Conservation (phyloP, 2,797 vertebrate species). For the Podargus strigoides region DNA sequence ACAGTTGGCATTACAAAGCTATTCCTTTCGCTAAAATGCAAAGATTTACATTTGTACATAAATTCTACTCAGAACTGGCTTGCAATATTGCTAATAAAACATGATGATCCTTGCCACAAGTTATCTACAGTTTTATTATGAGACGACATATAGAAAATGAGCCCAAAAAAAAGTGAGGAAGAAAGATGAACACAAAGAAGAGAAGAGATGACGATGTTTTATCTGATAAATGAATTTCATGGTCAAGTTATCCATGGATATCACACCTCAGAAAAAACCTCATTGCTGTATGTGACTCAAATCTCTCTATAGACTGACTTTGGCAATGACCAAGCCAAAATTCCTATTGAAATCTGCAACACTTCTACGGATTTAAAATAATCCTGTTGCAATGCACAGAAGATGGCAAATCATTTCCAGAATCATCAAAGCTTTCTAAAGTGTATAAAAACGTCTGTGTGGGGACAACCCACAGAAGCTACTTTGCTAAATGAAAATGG, state of each 20-base stretch:
- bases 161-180: neutral
- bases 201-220: neutral
- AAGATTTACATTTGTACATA: neutral
- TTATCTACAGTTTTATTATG: neutral
- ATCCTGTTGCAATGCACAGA: neutral
- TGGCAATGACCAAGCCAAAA: neutral
- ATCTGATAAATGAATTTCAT: neutral
- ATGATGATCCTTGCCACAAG: neutral
- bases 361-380: neutral
- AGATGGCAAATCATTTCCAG: neutral
- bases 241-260: neutral
- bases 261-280: neutral
- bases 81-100: neutral
- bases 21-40: neutral
- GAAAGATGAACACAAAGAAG: neutral
- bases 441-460: neutral
- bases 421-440: neutral
- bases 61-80: neutral
- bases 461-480: slow-evolving; percentile 12
- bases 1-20: neutral
- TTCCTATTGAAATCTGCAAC: neutral
- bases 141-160: neutral
- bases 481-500: slow-evolving; percentile 26
- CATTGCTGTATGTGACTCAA: fast-evolving
- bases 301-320: neutral